Conservation (phyloP, 2,113 vertebrate species). For the Xenopus laevis region DNA sequence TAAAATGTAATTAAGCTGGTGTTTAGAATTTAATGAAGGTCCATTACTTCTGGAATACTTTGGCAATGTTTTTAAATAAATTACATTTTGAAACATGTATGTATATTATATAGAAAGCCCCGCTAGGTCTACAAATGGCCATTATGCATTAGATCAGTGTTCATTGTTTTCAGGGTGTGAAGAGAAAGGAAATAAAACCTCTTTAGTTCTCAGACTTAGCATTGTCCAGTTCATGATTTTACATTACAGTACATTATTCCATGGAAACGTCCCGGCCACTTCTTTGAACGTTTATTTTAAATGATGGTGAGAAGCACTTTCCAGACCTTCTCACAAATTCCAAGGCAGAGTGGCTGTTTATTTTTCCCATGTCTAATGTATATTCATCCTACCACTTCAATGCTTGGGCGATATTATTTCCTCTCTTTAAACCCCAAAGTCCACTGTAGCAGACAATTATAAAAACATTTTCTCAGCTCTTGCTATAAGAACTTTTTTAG, state of each 20-base stretch:
- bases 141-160: too few species aligned
- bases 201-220: too few species aligned
- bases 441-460: too few species aligned
- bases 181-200: not conserved
- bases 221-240: not conserved
- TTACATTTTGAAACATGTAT: too few species aligned
- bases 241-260: conserved; percentile 16
- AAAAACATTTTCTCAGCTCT: not conserved
- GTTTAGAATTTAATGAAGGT: too few species aligned
- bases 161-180: too few species aligned
- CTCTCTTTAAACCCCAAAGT: not conserved
- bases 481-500: too few species aligned
- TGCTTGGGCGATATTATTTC: conserved; percentile 73
- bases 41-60: too few species aligned
- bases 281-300: conserved; percentile 66
- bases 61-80: too few species aligned
- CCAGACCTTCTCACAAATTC: conserved; percentile 82
- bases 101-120: too few species aligned
- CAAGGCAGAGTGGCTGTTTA: conserved; percentile 86
- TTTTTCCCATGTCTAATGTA: conserved; percentile 99
- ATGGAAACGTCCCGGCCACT: conserved; percentile 51
- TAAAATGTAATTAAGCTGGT: too few species aligned
- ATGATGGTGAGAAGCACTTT: conserved; percentile 63
- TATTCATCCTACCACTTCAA: conserved; percentile 77
- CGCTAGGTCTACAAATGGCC: too few species aligned